A percentile compares a stretch with the other conserved stretches of the same genome.
These are phyloP conservation scores for Turdus rufiventris DNA, from an alignment of 2,113 vertebrate genomes.

Conservation along the genomic window DNA sequence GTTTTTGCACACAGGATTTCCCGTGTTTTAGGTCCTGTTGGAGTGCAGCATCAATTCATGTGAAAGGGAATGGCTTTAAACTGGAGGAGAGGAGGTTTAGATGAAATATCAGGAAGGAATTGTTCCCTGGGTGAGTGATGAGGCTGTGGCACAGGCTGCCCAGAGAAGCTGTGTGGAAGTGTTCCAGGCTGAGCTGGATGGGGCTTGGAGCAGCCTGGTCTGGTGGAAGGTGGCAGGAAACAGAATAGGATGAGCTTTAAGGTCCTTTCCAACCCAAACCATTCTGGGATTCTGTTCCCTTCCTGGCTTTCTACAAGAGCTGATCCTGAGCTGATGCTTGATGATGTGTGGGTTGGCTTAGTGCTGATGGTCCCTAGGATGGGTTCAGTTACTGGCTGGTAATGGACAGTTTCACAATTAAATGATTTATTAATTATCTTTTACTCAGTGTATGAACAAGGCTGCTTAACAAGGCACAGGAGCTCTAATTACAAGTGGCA, in stretches of 20 bases:
- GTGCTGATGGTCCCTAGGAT: not conserved
- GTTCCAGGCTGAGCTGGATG: not conserved
- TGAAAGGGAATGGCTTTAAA: not conserved
- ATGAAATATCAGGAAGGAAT: not conserved
- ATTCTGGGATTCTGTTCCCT: not conserved
- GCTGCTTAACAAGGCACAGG: not conserved
- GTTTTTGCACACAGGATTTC: not conserved
- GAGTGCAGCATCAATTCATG: not conserved
- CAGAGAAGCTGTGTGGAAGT: not conserved
- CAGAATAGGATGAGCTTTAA: not conserved
- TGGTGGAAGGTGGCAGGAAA: not conserved
- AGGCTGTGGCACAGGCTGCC: not conserved
- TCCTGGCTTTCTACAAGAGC: not conserved
- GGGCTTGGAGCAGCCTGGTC: not conserved
- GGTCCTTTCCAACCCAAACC: not conserved
- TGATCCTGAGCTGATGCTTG: not conserved
- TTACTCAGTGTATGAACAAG: rapidly evolving
- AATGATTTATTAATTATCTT: not conserved
- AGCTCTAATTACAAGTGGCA: not conserved
- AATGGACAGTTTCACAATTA: not conserved
- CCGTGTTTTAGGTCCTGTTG: rapidly evolving
- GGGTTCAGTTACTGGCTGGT: not conserved
- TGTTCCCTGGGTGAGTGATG: not conserved
- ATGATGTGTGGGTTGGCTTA: not conserved
- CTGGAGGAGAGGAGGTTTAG: not conserved